These are phyloP conservation scores for Gambusia yucatana DNA, from an alignment of 2,797 vertebrate genomes.

Conservation along the genomic window DNA sequence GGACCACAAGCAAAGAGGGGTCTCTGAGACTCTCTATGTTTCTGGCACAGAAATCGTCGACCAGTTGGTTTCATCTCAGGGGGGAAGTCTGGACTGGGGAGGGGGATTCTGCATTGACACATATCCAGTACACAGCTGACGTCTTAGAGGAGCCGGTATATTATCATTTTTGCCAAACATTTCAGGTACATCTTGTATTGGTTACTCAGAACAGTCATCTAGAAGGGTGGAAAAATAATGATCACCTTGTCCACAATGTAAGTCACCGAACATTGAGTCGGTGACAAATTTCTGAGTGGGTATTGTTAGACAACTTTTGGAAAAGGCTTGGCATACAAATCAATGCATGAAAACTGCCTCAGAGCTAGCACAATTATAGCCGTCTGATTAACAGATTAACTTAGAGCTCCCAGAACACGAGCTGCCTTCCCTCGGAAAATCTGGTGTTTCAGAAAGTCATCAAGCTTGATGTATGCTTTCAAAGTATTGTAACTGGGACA, in stretches of 20 bases:
- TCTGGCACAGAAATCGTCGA: slow-evolving; percentile 70
- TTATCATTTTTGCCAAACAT: slow-evolving; percentile 74
- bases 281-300: slow-evolving; percentile 57
- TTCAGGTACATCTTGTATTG: slow-evolving; percentile 70
- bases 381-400: slow-evolving; percentile 67
- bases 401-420: slow-evolving; percentile 42
- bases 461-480: slow-evolving; percentile 47
- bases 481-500: slow-evolving; percentile 38
- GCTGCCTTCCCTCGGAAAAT: slow-evolving; percentile 49
- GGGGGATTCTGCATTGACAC: slow-evolving; percentile 58
- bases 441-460: slow-evolving; percentile 64
- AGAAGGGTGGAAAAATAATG: slow-evolving; percentile 55
- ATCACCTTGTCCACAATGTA: slow-evolving; percentile 46
- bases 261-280: slow-evolving; percentile 28
- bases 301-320: slow-evolving; percentile 54
- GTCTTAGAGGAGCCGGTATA: slow-evolving; percentile 69
- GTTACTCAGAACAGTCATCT: slow-evolving; percentile 72
- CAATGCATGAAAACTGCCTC: slow-evolving; percentile 47
- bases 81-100: slow-evolving; percentile 52
- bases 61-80: slow-evolving; percentile 69
- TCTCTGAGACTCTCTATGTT: slow-evolving; percentile 60
- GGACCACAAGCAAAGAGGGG: slow-evolving; percentile 52
- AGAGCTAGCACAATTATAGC: slow-evolving; percentile 44
- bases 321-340: slow-evolving; percentile 38
- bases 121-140: slow-evolving; percentile 75